A percentile compares a stretch with the other conserved stretches of the same genome.
phyloP scores from a whole-genome alignment of 2,113 vertebrate genomes.

The Litocranius walleri region DNA sequence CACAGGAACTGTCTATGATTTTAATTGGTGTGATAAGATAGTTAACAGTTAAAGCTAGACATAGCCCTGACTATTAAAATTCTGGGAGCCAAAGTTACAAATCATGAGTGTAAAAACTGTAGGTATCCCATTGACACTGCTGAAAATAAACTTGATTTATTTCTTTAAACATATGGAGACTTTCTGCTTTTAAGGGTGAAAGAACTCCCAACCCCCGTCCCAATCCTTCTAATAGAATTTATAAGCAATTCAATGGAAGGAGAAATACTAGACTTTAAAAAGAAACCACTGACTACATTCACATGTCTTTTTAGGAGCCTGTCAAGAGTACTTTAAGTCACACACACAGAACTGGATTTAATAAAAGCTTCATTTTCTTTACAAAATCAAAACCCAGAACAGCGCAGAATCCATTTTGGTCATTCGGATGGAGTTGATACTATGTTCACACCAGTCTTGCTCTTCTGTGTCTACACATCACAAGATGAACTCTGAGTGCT shows the following conservation, averaged over 20 bases:
- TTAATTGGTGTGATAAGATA: neutral
- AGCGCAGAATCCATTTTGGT: neutral
- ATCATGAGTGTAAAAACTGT: neutral
- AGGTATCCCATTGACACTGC: neutral
- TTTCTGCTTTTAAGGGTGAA: conserved; percentile 34
- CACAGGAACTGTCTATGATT: neutral
- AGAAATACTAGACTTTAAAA: conserved; percentile 62
- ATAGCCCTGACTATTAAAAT: neutral
- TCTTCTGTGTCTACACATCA: neutral
- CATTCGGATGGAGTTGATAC: neutral
- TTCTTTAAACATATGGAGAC: conserved; percentile 40
- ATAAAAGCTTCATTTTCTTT: conserved; percentile 40
- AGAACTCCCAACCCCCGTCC: neutral
- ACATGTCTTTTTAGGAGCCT: conserved; percentile 54
- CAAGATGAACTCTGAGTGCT: neutral
- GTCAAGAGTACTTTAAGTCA: conserved; percentile 65
- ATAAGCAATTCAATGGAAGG: conserved; percentile 35
- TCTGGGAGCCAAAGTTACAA: neutral
- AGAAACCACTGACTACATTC: conserved; percentile 64
- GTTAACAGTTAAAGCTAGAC: neutral
- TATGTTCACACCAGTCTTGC: neutral
- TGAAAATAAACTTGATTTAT: conserved; percentile 43
- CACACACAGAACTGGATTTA: conserved; percentile 57
- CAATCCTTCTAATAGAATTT: conserved; percentile 51
- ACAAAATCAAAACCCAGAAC: neutral